These are phyloP conservation scores for Nothoprocta pentlandii DNA, from an alignment of 2,113 vertebrate species.

Conservation along the genomic window DNA sequence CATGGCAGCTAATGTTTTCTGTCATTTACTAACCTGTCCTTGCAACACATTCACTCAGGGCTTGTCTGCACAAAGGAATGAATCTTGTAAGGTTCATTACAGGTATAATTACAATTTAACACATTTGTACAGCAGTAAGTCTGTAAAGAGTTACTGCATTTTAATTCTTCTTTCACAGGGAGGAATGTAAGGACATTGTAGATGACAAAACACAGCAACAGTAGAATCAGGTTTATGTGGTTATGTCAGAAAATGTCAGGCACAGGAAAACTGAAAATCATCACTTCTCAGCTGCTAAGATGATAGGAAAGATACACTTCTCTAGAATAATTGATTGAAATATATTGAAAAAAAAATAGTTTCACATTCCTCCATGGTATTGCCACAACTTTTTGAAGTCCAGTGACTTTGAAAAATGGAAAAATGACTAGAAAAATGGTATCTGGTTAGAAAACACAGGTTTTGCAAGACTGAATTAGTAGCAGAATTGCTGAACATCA, in stretches of 20 bases:
- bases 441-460: background rate
- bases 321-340: background rate
- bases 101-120: background rate
- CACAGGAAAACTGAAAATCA: background rate
- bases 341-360: accelerated
- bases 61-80: background rate
- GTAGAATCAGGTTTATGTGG: background rate
- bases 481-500: background rate
- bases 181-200: background rate
- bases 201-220: too few relatives aligned
- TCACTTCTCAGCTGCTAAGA: background rate
- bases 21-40: background rate
- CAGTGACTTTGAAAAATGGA: background rate
- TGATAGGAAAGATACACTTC: accelerated
- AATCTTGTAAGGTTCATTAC: background rate
- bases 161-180: background rate
- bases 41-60: background rate
- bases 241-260: accelerated
- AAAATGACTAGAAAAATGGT: background rate
- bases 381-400: background rate
- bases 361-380: background rate
- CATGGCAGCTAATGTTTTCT: background rate
- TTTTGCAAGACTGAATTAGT: background rate
- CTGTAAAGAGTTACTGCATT: background rate
- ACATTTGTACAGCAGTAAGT: background rate